These are phyloP conservation scores for Bufo bufo DNA, from an alignment of 2,113 vertebrate genomes.

Conservation along the genomic window DNA sequence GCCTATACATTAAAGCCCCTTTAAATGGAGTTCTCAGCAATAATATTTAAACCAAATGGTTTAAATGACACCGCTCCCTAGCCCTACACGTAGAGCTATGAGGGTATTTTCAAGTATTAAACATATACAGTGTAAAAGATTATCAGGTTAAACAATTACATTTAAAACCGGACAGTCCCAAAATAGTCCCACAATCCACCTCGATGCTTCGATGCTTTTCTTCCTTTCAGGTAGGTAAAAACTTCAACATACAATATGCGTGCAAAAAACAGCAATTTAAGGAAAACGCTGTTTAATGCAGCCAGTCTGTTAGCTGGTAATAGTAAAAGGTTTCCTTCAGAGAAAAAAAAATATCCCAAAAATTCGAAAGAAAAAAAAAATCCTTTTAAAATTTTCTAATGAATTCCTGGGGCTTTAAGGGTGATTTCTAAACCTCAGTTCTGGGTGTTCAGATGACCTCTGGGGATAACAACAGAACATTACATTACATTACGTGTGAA, in stretches of 20 bases:
- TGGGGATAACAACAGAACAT: constrained; percentile 7
- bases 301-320: constrained; percentile 70
- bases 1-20: constrained; percentile 71
- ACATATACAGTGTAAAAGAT: constrained; percentile 75
- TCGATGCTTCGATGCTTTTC: constrained; percentile 57
- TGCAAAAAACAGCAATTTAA: constrained; percentile 69
- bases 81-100: constrained; percentile 74
- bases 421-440: constrained; percentile 65
- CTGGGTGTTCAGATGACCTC: constrained; percentile 71
- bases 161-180: constrained; percentile 70
- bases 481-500: neutral
- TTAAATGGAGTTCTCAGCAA: constrained; percentile 73
- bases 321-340: constrained; percentile 66
- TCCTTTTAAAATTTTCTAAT: constrained; percentile 67
- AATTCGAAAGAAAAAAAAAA: constrained; percentile 37
- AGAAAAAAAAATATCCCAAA: constrained; percentile 67
- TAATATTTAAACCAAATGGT: constrained; percentile 76
- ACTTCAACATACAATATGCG: constrained; percentile 71
- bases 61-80: constrained; percentile 73
- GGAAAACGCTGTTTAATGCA: constrained; percentile 72
- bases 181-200: constrained; percentile 57
- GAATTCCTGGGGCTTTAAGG: constrained; percentile 69
- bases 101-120: constrained; percentile 85
- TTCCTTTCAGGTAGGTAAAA: constrained; percentile 58
- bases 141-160: constrained; percentile 71